phyloP scores from a whole-genome alignment of 2,113 vertebrate species.

The Sturnira hondurensis region DNA sequence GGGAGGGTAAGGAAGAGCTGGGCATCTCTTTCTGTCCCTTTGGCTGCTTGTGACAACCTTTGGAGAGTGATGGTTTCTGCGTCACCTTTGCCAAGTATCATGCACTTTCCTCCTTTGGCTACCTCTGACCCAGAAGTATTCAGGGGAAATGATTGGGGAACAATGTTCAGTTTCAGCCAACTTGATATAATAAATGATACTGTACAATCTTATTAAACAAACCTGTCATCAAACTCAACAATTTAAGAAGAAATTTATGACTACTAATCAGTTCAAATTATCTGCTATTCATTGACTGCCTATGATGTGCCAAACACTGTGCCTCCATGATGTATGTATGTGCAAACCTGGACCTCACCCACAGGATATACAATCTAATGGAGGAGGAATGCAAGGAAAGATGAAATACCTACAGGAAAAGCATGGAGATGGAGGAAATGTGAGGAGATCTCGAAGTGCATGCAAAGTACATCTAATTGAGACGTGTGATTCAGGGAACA shows the following conservation, averaged over 20 bases:
- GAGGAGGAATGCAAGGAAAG: background rate
- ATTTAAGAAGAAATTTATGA: background rate
- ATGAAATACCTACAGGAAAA: background rate
- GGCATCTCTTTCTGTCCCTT: background rate
- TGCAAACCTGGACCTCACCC: background rate
- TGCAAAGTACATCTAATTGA: background rate
- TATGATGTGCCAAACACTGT: background rate
- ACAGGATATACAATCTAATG: background rate
- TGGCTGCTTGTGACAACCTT: background rate
- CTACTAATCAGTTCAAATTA: background rate
- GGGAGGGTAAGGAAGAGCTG: background rate
- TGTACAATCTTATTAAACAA: background rate
- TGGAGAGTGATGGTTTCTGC: background rate
- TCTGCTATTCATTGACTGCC: background rate
- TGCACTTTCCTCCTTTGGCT: background rate
- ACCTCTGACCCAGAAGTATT: background rate
- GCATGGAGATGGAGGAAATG: background rate
- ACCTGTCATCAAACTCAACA: background rate
- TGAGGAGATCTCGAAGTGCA: background rate
- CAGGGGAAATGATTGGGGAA: background rate
- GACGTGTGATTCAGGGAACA: background rate
- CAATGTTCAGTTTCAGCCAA: background rate
- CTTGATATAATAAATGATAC: background rate
- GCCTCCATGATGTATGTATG: background rate
- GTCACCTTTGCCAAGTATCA: background rate